Evolutionary conservation across 2,797 vertebrate species (phyloP), one percentile per base, ranked within the genome.

Genomic region (Odontamblyopus rebecca): DNA sequence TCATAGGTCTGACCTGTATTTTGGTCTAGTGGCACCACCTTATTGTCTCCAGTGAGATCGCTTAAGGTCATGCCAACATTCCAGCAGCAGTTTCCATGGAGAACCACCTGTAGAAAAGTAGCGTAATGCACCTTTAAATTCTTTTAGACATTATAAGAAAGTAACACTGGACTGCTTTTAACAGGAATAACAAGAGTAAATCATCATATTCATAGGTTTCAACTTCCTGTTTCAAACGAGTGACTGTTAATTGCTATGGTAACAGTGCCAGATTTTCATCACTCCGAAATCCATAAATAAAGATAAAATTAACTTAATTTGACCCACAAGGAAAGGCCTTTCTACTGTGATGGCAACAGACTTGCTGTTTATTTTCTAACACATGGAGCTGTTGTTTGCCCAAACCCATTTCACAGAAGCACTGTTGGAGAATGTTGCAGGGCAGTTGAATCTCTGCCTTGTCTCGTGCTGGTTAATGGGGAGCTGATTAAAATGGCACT

Each of bases 401-500:
- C 44, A 62, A 50, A 48, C 29, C 59, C 57, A 62, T 57, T 50
- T 6, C 16, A 26, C 67, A 61, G 44, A 2, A 38, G 51, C 26
- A 50, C 9, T 38, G 19, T 50, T 32, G 23, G 8, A 6, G 18
- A 56, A 30, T 48, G 54, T 30, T 30, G 16, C 1, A 13, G 53
- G 3, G 23, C 32, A 64, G 29, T 66, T 16, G 48, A 19, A 2
- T 27, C 6, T 6, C 48, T 6, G 27, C 27, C 64, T 30, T n/a
- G 48, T 67, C 64, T 67, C 15, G 18, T 32, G 65, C 53, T 53
- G 18, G 50, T 53, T 67, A 53, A 67, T 67, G 32, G 54, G 29
- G 50, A 67, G 27, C 13, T 67, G 64, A 38, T 64, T 61, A 35
- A 56, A 69, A 56, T 27, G 54, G 56, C 67, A 44, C 38, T 69